Evolutionary conservation across 2,888 invertebrate genomes (phyloP), one percentile per base, ranked within the genome.

Genomic region (Odontomyia ornata): DNA sequence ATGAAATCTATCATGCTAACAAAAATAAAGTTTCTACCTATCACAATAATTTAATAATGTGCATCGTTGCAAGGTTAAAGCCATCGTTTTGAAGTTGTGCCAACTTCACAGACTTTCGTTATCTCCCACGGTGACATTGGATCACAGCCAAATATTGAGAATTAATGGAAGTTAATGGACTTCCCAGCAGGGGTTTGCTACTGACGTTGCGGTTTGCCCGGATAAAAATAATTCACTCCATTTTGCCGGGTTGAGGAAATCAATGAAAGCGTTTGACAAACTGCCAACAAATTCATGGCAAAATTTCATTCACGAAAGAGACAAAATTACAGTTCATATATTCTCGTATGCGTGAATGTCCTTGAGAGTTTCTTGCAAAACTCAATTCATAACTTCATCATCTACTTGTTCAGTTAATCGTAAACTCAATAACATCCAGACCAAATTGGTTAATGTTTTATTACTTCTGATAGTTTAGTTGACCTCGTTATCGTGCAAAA

Each of bases 371-470:
- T 5, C 9, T 5, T 9, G 3, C 36, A 3, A 52, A 4, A 9
- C 52, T 52, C 52, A 52, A 52, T 18, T 52, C 18, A 13, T 15
- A 52, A 52, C 52, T 52, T n/a, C 13, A 9, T 18, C 52, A 9
- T 52, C 52, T 52, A 52, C 52, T 9, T n/a, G 7, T 9, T 9
- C 52, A n/a, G 47, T 46, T 18, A 27, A 67, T n/a, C n/a, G n/a
- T n/a, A 71, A 52, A 47, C 23, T 71, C 52, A 23, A 15, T n/a
- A 77, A 73, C 77, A 52, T 76, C 76, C 25, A 13, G 47, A 77
- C 56, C 69, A 76, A 77, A 69, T 79, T 77, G 75, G 76, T 75
- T 76, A 77, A 79, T 79, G 76, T 77, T 79, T 79, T 77, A 79
- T 77, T 73, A 76, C 76, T 77, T 76, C 18, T 67, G 75, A 71